Percentiles rank a stretch among this genome's conserved stretches.
These are phyloP conservation scores for Notiomystis cincta DNA, from an alignment of 2,113 vertebrate species.

Conservation along the genomic window DNA sequence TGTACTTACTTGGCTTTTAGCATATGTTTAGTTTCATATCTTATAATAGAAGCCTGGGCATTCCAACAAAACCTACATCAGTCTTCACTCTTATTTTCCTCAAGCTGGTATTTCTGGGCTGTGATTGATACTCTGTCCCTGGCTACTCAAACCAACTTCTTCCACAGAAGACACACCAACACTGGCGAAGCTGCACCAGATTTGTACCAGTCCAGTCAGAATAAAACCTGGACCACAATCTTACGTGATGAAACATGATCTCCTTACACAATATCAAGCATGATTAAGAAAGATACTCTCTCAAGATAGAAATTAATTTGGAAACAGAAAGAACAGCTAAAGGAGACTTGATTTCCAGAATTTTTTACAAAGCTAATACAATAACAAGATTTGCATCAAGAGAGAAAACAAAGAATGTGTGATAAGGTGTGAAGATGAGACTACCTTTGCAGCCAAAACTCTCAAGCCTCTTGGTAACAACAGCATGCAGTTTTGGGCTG, in stretches of 20 bases:
- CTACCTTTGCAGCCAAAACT: not conserved
- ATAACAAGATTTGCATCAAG: not conserved
- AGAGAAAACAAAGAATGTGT: not conserved
- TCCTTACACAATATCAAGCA: not conserved
- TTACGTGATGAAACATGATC: not conserved
- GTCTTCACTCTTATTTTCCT: not conserved
- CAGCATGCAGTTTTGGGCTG: not conserved
- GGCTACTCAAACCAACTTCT: not conserved
- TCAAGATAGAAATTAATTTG: not conserved
- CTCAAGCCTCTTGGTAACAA: not conserved
- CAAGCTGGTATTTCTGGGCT: not conserved
- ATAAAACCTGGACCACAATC: constrained; percentile 34
- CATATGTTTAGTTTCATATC: not conserved
- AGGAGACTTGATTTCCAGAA: not conserved
- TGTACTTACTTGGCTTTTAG: not conserved
- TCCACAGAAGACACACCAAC: not conserved
- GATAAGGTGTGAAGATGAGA: not conserved
- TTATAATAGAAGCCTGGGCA: not conserved
- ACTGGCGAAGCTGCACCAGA: not conserved
- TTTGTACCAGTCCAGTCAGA: constrained; percentile 15
- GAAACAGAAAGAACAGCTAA: not conserved
- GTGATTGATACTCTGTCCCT: not conserved
- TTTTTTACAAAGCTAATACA: not conserved
- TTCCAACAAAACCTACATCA: not conserved
- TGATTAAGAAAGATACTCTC: not conserved